Percentiles rank a stretch among this genome's conserved stretches.
Evolutionary conservation across 2,888 invertebrate species (phyloP).

Genomic region (Caenorhabditis sp.): DNA sequence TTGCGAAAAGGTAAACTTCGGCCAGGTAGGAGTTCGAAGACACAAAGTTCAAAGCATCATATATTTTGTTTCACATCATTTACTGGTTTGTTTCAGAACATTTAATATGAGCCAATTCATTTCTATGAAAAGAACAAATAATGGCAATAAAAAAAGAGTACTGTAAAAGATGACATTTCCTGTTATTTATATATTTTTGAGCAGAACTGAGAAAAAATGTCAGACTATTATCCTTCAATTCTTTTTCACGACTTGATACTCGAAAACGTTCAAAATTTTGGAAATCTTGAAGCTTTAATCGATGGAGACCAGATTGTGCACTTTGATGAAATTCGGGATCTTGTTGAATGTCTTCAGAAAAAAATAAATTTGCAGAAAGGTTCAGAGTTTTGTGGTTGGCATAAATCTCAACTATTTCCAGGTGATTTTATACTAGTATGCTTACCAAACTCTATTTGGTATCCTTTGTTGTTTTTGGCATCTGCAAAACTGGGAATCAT

Average conservation of each 20-base stretch:
- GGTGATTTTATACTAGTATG: slow-evolving; percentile 53
- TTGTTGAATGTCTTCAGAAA: slow-evolving; percentile 7
- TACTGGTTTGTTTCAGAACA: neutral
- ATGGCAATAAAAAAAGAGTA: neutral
- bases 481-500: slow-evolving; percentile 51
- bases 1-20: slow-evolving; percentile 33
- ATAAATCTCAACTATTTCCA: slow-evolving; percentile 1
- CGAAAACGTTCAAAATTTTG: slow-evolving; percentile 12
- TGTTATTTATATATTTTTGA: neutral
- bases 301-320: slow-evolving; percentile 9
- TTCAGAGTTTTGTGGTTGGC: neutral
- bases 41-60: slow-evolving; percentile 41
- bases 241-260: slow-evolving; percentile 26
- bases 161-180: neutral
- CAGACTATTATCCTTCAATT: slow-evolving; percentile 23
- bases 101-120: neutral
- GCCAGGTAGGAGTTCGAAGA: neutral
- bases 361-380: neutral
- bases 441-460: slow-evolving; percentile 56
- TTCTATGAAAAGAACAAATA: slow-evolving; percentile 1
- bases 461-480: slow-evolving; percentile 54
- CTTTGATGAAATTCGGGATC: slow-evolving; percentile 15
- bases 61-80: slow-evolving; percentile 3
- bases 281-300: slow-evolving; percentile 17
- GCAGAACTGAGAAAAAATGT: slow-evolving; percentile 1